These are phyloP conservation scores for Passer domesticus DNA, from an alignment of 2,113 vertebrate species.

Conservation along the genomic window DNA sequence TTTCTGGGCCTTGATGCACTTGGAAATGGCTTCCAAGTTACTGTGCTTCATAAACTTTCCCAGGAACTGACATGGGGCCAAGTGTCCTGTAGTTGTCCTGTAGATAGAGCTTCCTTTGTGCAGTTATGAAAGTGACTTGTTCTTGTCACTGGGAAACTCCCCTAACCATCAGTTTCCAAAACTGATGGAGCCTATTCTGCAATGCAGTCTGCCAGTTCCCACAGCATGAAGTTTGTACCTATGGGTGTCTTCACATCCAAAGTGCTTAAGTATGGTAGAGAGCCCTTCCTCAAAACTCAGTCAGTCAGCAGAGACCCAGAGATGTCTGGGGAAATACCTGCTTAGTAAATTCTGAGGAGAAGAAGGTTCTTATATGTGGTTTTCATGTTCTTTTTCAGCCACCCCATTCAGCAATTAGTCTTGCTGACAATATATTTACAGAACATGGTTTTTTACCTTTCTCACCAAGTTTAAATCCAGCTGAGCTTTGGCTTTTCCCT, in stretches of 20 bases:
- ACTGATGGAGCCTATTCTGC: not conserved
- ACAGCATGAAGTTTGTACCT: not conserved
- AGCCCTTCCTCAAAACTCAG: not conserved
- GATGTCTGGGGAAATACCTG: not conserved
- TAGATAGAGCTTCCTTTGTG: not conserved
- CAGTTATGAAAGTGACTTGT: not conserved
- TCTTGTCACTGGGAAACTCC: not conserved
- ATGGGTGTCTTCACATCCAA: not conserved
- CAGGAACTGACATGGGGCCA: not conserved
- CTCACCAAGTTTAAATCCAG: not conserved
- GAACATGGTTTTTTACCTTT: not conserved
- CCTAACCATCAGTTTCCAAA: not conserved
- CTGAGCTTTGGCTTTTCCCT: slow-evolving; percentile 19
- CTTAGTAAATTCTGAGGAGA: not conserved
- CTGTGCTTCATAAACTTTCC: not conserved
- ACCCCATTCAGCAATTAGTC: not conserved
- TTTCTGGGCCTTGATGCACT: not conserved
- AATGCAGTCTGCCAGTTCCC: not conserved
- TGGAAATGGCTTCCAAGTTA: not conserved
- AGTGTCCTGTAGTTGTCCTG: not conserved
- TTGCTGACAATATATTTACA: not conserved
- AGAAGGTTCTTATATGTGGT: not conserved
- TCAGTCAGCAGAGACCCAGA: not conserved
- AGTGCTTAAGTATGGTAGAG: not conserved
- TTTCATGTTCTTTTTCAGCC: not conserved